Base-by-base conservation (phyloP, 2,113 vertebrate genomes). In the Alethe castanea region DNA sequence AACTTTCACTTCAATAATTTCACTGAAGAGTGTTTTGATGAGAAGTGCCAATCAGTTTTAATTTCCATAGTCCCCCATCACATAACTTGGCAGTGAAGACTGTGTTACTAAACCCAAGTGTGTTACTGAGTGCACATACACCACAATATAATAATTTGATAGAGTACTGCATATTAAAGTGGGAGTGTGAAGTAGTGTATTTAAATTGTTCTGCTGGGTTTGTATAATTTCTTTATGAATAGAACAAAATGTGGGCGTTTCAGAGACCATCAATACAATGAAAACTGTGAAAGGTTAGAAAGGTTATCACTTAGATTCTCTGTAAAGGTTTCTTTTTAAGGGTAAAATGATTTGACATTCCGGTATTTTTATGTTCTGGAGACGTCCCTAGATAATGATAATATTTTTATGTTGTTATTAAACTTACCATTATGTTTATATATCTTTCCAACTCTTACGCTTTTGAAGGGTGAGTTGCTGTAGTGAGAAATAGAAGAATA, bases 81-180 rank as follows among this genome's bases (percentile, higher is more conserved):
- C 8, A 0, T 89, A 52, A 78, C 45, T 66, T 19, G 3, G 13
- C 69, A 69, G 50, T 25, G 36, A 86, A 42, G 73, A 67, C 23
- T 56, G 44, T 72, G 26, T 67, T 66, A 96, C 90, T 94, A 96
- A 95, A 97, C 40, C 7, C 28, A 35, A 71, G 73, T 16, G 50
- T 81, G 35, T 94, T 77, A 33, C 76, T 83, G 59, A 86, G 23
- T 91, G 83, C 74, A 54, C 67, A 11, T 81, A 57, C 10, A 50
- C 29, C 13, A 22, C 31, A 29, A 5, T 35, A 12, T 60, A 64
- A 64, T 83, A 3, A 57, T 40, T 40, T 60, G 25, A 14, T 59
- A 15, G 29, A 48, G 26, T 60, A 45, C 31, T 61, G 26, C 10
- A 3, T 45, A 64, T 23, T 77, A 24, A 89, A n/a, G 10, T 45